These are phyloP conservation scores for Diogma glabrata DNA, from an alignment of 2,888 invertebrate species.

Conservation along the genomic window DNA sequence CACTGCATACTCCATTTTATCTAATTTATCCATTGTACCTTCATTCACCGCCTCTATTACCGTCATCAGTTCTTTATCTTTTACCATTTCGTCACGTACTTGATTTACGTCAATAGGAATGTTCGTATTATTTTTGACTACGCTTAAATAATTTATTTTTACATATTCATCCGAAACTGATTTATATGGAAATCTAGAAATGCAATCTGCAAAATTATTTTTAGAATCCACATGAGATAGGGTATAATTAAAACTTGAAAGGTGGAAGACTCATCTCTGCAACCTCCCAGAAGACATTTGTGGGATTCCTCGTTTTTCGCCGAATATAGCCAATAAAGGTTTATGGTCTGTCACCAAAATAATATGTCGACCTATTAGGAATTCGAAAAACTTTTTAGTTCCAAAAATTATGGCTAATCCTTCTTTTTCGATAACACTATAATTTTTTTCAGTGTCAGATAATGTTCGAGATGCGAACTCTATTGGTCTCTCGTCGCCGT, in stretches of 20 bases:
- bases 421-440: background rate
- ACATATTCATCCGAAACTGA: too few species aligned
- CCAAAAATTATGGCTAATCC: background rate
- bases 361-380: background rate
- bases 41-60: background rate
- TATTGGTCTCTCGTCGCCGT: background rate
- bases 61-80: background rate
- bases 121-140: background rate
- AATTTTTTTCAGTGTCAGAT: background rate
- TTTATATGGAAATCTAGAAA: too few species aligned
- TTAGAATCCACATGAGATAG: too few species aligned
- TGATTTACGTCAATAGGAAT: background rate
- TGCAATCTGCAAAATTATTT: too few species aligned
- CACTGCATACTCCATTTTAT: too few species aligned
- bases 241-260: background rate
- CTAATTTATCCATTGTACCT: background rate
- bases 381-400: background rate
- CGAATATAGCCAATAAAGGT: background rate
- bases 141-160: too few species aligned
- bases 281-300: background rate
- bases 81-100: background rate
- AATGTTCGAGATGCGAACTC: background rate
- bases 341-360: background rate
- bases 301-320: background rate
- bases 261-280: background rate